phyloP scores from a whole-genome alignment of 2,888 invertebrate genomes.

The Leptogaster cylindrica region DNA sequence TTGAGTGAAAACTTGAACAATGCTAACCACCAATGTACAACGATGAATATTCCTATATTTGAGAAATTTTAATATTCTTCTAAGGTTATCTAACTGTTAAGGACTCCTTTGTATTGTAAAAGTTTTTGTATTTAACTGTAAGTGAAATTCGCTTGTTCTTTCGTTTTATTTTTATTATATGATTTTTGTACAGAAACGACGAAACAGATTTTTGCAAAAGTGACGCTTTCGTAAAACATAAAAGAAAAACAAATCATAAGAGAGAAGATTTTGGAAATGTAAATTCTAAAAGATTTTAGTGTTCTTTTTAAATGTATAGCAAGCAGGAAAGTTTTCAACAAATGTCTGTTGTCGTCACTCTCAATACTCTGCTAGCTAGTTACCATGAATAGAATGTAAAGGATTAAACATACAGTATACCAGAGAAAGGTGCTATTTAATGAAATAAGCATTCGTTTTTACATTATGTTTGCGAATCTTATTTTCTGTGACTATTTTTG shows the following conservation, averaged over 20 bases:
- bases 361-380: conserved; percentile 45
- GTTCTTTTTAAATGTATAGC: neutral
- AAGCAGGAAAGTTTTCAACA: neutral
- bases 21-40: conserved; percentile 44
- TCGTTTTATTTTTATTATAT: too few species aligned
- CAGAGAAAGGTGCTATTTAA: conserved; percentile 45
- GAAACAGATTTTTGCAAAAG: conserved; percentile 33
- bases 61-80: conserved; percentile 30
- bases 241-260: too few species aligned
- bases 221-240: neutral
- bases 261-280: too few species aligned
- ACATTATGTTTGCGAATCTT: conserved; percentile 7
- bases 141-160: conserved; percentile 27
- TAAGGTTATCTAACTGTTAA: conserved; percentile 20
- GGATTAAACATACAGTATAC: conserved; percentile 38
- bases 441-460: conserved; percentile 9
- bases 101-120: conserved; percentile 21
- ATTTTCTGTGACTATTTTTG: conserved; percentile 4
- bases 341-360: conserved; percentile 28
- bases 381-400: conserved; percentile 42
- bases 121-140: conserved; percentile 3
- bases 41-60: conserved; percentile 40
- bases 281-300: too few species aligned
- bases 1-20: conserved; percentile 19
- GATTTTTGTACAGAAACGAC: conserved; percentile 19